These are phyloP conservation scores for Calliphora vicina DNA, from an alignment of 1,140 invertebrate species.

Conservation along the genomic window DNA sequence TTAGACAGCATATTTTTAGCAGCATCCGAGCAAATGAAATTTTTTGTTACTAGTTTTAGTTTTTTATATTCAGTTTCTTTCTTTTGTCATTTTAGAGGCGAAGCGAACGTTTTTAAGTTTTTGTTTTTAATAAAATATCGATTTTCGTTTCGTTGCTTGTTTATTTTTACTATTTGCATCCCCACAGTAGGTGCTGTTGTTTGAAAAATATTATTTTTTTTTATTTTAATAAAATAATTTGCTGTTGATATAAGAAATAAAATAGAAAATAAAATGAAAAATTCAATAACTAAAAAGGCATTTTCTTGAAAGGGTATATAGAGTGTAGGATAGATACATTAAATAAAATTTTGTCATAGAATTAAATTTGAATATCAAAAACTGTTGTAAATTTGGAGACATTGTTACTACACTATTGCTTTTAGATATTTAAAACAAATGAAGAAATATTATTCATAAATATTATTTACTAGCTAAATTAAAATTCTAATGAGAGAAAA, in stretches of 20 bases:
- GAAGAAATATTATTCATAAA: too few relatives aligned
- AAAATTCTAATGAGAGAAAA: too few relatives aligned
- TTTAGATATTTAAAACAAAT: too few relatives aligned
- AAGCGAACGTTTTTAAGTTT: constrained; percentile 35
- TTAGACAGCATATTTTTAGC: constrained; percentile 29
- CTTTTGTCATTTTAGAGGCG: constrained; percentile 26
- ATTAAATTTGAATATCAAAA: background rate
- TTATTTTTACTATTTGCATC: constrained; percentile 40
- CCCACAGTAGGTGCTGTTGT: constrained; percentile 40
- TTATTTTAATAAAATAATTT: background rate
- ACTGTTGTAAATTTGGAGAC: background rate
- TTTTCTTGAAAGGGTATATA: background rate
- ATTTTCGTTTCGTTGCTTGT: constrained; percentile 44
- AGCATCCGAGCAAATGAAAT: constrained; percentile 30
- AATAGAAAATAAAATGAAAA: background rate
- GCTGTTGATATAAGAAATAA: background rate
- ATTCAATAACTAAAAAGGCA: background rate
- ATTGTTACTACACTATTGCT: too few relatives aligned
- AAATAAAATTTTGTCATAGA: background rate
- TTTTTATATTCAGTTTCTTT: constrained; percentile 15
- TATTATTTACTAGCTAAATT: too few relatives aligned
- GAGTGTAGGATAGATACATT: background rate
- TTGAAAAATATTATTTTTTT: background rate
- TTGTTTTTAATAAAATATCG: constrained; percentile 60
- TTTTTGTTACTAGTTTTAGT: constrained; percentile 7